Evolutionary conservation across 1,140 invertebrate species (phyloP), one percentile per base, ranked within the genome.

Genomic region (Cataglyphis hispanica): DNA sequence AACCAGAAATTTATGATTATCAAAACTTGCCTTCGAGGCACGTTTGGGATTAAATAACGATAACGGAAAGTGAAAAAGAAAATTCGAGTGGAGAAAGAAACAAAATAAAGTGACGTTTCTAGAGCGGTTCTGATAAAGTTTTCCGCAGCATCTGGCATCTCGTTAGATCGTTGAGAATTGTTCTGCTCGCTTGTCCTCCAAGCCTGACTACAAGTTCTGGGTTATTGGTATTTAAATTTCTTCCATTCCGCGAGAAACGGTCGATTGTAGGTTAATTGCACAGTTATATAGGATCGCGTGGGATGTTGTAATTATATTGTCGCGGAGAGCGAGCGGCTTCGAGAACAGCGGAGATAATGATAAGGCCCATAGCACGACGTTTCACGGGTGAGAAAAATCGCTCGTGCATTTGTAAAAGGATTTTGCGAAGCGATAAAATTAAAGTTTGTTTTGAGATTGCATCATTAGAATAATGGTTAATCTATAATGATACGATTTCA

Each of bases 141-240:
- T 89, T 89, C 87, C 85, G 25, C 40, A 78, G 88, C 88, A 87
- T 90, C 88, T 86, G 88, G 84, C 56, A 70, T 85, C 88, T 84
- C 56, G 75, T 75, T 90, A 84, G 85, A 87, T 69, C 86, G 88
- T 60, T 63, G 34, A 88, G 75, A 69, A 75, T 88, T 70, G 75
- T 88, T 27, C 64, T 63, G 83, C 37, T 56, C 72, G n/a, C n/a
- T n/a, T n/a, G 53, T 46, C 40, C 34, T 76, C 67, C 74, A 89
- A 89, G 88, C 80, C 19, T 31, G 1, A 25, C 70, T 60, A 27
- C 67, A 70, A 46, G 63, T 58, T 61, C 25, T 22, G 40, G 80
- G 89, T 86, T 90, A 90, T 90, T 90, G 86, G 80, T 90, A 90
- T 90, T 90, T 90, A 90, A 90, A 90, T 90, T 90, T 90, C 89